These are phyloP conservation scores for Amia ocellicauda DNA, from an alignment of 2,113 vertebrate genomes.

Conservation along the genomic window DNA sequence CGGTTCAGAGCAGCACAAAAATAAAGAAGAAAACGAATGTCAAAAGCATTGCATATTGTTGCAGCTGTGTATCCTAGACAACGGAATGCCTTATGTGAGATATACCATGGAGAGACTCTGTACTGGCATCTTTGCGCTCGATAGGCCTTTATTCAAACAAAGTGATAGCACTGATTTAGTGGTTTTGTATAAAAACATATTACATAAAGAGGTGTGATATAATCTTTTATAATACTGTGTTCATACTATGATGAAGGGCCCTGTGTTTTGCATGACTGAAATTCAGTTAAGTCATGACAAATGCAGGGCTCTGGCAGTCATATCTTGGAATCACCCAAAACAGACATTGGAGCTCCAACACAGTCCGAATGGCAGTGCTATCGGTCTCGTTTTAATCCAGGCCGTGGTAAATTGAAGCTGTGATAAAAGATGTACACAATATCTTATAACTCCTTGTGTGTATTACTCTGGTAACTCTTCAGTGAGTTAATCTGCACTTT, in stretches of 20 bases:
- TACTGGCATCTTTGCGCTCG: background rate
- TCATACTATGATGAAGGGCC: too few species aligned
- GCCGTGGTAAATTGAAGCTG: too few species aligned
- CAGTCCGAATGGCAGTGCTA: too few species aligned
- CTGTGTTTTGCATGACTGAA: too few species aligned
- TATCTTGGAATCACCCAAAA: too few species aligned
- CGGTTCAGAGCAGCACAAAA: background rate
- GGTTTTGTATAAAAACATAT: background rate
- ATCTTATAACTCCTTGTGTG: background rate
- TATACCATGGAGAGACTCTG: background rate
- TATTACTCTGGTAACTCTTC: constrained; percentile 13
- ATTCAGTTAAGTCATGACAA: too few species aligned
- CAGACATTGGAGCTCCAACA: too few species aligned
- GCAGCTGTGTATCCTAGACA: background rate
- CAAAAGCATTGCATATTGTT: background rate
- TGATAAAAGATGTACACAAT: too few species aligned
- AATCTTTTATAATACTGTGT: too few species aligned
- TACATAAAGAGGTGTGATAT: too few species aligned
- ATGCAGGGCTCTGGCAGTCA: too few species aligned
- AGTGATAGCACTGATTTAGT: background rate
- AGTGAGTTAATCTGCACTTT: constrained; percentile 66
- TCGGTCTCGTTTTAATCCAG: too few species aligned
- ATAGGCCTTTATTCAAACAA: background rate
- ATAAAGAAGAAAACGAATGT: background rate
- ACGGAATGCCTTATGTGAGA: constrained; percentile 5